Conservation (phyloP, 2,113 vertebrate genomes). For the Mirounga angustirostris region DNA sequence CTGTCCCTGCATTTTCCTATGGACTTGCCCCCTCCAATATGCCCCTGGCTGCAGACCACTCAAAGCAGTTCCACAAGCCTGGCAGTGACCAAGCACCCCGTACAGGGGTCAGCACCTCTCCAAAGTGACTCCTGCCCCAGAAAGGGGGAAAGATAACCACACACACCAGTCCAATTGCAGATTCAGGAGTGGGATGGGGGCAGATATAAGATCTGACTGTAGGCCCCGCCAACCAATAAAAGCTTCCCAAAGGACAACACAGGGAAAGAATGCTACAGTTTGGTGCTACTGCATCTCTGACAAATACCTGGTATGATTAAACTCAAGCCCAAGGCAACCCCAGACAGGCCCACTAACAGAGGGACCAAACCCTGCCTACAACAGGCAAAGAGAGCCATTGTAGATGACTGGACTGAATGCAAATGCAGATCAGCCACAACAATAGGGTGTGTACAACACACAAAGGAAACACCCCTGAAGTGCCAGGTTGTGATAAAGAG, state of each 20-base stretch:
- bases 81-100: neutral
- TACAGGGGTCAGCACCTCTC: neutral
- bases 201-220: neutral
- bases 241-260: neutral
- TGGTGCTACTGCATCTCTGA: neutral
- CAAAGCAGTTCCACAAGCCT: neutral
- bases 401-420: neutral
- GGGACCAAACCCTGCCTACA: neutral
- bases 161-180: neutral
- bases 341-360: neutral
- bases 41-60: neutral
- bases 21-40: neutral
- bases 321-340: neutral
- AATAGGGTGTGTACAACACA: neutral
- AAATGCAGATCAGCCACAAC: neutral
- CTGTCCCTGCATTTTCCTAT: neutral
- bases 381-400: neutral
- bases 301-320: neutral
- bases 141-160: neutral
- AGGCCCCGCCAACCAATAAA: neutral
- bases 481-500: neutral
- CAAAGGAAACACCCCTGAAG: neutral
- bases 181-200: neutral
- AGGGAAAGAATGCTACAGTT: neutral
- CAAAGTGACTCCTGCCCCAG: neutral